Conservation (phyloP, 2,888 invertebrate genomes). For the Lumbricus terrestris region DNA sequence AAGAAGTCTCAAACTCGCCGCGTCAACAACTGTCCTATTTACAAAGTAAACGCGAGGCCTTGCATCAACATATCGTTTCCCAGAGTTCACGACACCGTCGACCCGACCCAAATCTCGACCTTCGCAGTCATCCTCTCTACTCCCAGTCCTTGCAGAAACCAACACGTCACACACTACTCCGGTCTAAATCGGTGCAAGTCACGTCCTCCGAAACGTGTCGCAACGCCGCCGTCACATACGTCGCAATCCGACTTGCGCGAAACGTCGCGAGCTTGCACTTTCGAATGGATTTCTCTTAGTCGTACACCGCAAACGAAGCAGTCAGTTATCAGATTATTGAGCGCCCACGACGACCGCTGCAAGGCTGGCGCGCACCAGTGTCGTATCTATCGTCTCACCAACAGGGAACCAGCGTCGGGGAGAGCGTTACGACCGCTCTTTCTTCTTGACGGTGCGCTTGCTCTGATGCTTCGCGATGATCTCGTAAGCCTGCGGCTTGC, state of each 20-base stretch:
- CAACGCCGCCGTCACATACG: no score
- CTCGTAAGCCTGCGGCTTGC: slow-evolving; percentile 82
- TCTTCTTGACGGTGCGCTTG: slow-evolving; percentile 87
- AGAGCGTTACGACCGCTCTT: slow-evolving; percentile 64
- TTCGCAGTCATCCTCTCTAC: not conserved
- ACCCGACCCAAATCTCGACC: not conserved
- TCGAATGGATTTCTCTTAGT: not conserved
- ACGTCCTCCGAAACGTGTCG: no score
- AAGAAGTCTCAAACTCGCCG: not conserved
- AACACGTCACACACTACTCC: not conserved
- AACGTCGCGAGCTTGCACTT: not conserved
- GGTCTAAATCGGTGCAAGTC: not conserved
- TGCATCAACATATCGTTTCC: not conserved
- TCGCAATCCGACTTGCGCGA: no score
- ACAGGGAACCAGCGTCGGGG: not conserved
- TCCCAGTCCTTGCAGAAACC: not conserved
- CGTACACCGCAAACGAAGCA: not conserved
- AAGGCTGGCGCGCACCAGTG: no score
- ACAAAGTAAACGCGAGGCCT: not conserved
- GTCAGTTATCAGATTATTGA: not conserved
- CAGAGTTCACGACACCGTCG: not conserved
- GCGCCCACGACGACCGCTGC: not conserved
- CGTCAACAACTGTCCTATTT: not conserved
- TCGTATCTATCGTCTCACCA: not conserved
- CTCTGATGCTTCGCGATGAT: slow-evolving; percentile 87